Evolutionary conservation across 2,888 invertebrate genomes (phyloP).

Genomic region (Xylocampa areola): DNA sequence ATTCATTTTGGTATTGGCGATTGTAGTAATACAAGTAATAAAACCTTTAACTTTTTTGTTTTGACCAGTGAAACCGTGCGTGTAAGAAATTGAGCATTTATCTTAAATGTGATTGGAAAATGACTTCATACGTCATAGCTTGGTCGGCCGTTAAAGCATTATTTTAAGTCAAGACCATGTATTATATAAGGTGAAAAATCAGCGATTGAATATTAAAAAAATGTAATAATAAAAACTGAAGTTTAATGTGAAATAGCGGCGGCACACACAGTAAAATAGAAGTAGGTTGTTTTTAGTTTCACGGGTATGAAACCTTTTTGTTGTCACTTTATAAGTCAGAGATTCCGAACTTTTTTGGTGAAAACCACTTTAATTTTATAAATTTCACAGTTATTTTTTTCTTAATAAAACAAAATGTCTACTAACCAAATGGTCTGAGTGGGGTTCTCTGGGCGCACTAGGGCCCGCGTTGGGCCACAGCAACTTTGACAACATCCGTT

Average conservation of each 20-base stretch:
- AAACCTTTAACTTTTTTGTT: slow-evolving; percentile 8
- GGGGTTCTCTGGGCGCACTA: slow-evolving; percentile 88
- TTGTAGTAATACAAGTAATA: slow-evolving; percentile 3
- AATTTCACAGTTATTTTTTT: slow-evolving; percentile 1
- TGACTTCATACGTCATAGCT: slow-evolving; percentile 59
- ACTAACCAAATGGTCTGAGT: slow-evolving; percentile 90
- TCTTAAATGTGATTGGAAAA: slow-evolving; percentile 53
- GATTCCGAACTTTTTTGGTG: neutral
- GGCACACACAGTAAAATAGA: too few species aligned
- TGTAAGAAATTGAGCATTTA: slow-evolving; percentile 54
- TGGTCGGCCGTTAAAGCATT: slow-evolving; percentile 23
- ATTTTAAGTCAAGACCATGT: slow-evolving; percentile 9
- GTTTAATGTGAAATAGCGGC: too few species aligned
- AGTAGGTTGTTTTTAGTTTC: too few species aligned
- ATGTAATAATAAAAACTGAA: too few species aligned
- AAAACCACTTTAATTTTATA: neutral
- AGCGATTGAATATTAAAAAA: too few species aligned
- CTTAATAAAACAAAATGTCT: slow-evolving; percentile 82
- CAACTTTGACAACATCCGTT: slow-evolving; percentile 90
- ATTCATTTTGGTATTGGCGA: neutral
- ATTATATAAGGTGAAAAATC: too few species aligned
- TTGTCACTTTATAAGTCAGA: neutral
- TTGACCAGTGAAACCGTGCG: slow-evolving; percentile 21
- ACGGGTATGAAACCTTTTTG: neutral
- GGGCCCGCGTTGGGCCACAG: slow-evolving; percentile 89